A percentile compares a stretch with the other conserved stretches of the same genome.
These are phyloP conservation scores for Notamacropus eugenii DNA, from an alignment of 2,797 vertebrate species.

Conservation along the genomic window DNA sequence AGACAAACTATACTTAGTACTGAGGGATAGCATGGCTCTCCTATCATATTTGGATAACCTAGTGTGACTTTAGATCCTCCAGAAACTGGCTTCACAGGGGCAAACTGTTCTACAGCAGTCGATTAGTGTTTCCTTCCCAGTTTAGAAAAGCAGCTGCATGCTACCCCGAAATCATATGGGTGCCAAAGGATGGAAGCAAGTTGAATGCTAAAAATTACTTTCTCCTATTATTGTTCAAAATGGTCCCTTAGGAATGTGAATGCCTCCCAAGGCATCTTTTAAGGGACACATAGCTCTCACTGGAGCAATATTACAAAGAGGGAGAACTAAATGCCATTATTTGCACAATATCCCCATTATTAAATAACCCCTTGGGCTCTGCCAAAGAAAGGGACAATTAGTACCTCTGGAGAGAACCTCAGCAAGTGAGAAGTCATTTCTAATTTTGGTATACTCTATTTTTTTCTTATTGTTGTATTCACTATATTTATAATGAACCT, in stretches of 20 bases:
- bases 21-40: background rate
- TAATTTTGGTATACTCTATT: background rate
- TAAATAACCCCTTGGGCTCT: background rate
- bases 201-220: background rate
- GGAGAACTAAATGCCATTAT: background rate
- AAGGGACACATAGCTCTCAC: background rate
- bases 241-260: background rate
- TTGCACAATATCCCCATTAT: background rate
- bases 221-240: background rate
- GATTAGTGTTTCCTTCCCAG: background rate
- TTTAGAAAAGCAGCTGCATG: background rate
- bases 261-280: background rate
- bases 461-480: background rate
- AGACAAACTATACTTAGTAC: background rate
- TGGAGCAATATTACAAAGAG: background rate
- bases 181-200: background rate
- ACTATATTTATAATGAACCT: background rate
- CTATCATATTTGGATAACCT: background rate
- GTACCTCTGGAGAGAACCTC: background rate
- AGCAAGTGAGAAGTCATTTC: background rate
- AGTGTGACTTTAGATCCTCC: background rate
- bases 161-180: background rate
- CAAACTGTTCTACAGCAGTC: background rate
- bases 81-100: background rate
- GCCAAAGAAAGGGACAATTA: slow-evolving; percentile 1